Evolutionary conservation across 1,140 invertebrate genomes (phyloP).

Genomic region (Fopius arisanus): DNA sequence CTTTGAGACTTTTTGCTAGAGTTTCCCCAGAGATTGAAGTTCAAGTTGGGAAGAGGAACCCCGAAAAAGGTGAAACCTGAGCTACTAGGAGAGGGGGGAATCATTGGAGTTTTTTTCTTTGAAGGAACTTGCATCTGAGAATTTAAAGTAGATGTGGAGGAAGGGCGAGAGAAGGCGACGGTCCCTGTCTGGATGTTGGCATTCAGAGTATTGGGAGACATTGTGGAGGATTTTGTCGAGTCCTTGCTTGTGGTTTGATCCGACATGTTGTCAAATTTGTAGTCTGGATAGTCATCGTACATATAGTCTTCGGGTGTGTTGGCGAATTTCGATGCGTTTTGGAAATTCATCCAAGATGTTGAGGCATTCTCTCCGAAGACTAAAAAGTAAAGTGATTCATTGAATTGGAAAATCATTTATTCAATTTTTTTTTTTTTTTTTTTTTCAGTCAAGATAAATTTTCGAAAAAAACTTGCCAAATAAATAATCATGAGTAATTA

Average conservation of each 20-base stretch:
- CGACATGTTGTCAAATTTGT: conserved; percentile 68
- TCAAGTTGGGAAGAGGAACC: conserved; percentile 78
- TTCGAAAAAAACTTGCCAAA: too few relatives aligned
- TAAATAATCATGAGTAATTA: neutral
- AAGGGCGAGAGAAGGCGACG: conserved; percentile 18
- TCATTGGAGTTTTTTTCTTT: conserved; percentile 44
- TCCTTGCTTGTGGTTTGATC: conserved; percentile 15
- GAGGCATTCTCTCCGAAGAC: conserved; percentile 38
- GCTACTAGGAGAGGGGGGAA: conserved; percentile 57
- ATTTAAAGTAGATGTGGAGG: neutral
- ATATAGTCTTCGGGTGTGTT: conserved; percentile 78
- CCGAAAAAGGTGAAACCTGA: conserved; percentile 84
- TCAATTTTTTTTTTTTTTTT: conserved; percentile 8
- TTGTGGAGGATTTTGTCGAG: neutral
- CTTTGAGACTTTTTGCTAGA: conserved; percentile 63
- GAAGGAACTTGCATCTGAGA: neutral
- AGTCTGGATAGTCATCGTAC: conserved; percentile 84
- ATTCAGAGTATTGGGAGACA: conserved; percentile 42
- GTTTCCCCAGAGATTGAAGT: conserved; percentile 71
- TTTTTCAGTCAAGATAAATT: too few relatives aligned
- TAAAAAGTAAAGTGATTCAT: conserved; percentile 22
- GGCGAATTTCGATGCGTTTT: conserved; percentile 62
- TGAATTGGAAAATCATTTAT: too few relatives aligned
- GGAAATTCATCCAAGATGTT: conserved; percentile 45
- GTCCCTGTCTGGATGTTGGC: conserved; percentile 6